Conservation (phyloP, 2,113 vertebrate species). For the Channa argus region DNA sequence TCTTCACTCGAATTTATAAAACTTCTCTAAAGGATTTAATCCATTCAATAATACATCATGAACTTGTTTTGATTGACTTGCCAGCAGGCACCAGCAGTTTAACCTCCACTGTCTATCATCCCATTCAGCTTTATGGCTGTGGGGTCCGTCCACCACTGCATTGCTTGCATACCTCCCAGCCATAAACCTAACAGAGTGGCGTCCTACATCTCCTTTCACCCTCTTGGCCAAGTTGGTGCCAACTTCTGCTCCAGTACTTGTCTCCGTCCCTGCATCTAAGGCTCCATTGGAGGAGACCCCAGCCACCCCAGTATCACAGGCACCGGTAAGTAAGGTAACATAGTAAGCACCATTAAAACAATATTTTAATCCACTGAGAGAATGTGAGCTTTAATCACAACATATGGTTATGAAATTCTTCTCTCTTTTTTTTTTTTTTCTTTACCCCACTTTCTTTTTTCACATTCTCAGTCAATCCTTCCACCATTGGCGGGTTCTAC, state of each 20-base stretch:
- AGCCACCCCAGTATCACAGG: slow-evolving; percentile 57
- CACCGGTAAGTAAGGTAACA: slow-evolving; percentile 50
- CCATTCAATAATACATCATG: not conserved
- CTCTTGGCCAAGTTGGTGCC: slow-evolving; percentile 53
- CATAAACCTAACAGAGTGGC: slow-evolving; percentile 82
- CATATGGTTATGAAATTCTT: no score
- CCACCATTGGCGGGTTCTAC: slow-evolving; percentile 58
- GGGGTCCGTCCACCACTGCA: slow-evolving; percentile 77
- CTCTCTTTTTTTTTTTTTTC: not conserved
- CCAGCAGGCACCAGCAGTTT: not conserved
- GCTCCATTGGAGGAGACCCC: slow-evolving; percentile 43
- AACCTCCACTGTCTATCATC: slow-evolving; percentile 6
- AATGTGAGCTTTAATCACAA: not conserved
- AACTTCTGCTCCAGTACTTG: slow-evolving; percentile 42
- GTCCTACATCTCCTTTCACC: slow-evolving; percentile 51
- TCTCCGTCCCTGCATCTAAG: slow-evolving; percentile 37
- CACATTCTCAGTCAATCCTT: slow-evolving; percentile 46
- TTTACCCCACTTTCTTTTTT: not conserved
- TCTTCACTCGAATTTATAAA: not conserved
- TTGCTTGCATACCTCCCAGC: slow-evolving; percentile 85
- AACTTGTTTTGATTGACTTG: not conserved
- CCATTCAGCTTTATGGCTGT: slow-evolving; percentile 84
- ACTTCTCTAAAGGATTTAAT: not conserved
- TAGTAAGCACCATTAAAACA: not conserved
- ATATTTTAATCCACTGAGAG: not conserved